These are phyloP conservation scores for Centropristis striata DNA, from an alignment of 2,113 vertebrate species.

Conservation along the genomic window DNA sequence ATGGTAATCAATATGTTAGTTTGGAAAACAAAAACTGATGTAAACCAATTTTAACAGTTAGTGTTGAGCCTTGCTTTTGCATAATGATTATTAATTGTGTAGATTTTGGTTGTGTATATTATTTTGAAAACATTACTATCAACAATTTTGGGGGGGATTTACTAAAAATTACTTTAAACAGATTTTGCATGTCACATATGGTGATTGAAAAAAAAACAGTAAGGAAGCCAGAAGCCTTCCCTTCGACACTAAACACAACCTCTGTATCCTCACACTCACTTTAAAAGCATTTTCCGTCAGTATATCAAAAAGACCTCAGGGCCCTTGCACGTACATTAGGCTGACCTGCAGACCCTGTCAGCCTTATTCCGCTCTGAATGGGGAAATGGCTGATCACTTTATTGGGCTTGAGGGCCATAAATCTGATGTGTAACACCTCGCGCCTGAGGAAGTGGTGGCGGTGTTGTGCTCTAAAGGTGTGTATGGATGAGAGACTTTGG, in stretches of 20 bases:
- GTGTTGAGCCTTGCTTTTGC: too few relatives aligned
- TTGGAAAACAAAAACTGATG: too few relatives aligned
- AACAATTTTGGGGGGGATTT: too few relatives aligned
- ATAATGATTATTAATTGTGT: neutral
- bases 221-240: slow-evolving; percentile 24
- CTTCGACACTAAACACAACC: slow-evolving; percentile 30
- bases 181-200: slow-evolving; percentile 14
- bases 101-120: neutral
- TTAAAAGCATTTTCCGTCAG: slow-evolving; percentile 69
- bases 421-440: slow-evolving; percentile 70
- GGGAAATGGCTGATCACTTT: slow-evolving; percentile 76
- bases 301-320: slow-evolving; percentile 74
- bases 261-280: slow-evolving; percentile 62
- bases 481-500: slow-evolving; percentile 66
- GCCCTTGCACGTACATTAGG: slow-evolving; percentile 70
- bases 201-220: slow-evolving; percentile 13
- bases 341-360: slow-evolving; percentile 63
- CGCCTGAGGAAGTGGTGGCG: slow-evolving; percentile 62
- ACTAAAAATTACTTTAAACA: neutral
- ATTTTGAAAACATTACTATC: slow-evolving; percentile 12
- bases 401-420: slow-evolving; percentile 77
- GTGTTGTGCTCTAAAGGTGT: slow-evolving; percentile 57
- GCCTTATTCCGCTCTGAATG: slow-evolving; percentile 66
- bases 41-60: too few relatives aligned
- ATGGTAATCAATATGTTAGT: too few relatives aligned